Evolutionary conservation across 2,113 vertebrate species (phyloP), one percentile per base, ranked within the genome.

Genomic region (Zosterops borbonicus): DNA sequence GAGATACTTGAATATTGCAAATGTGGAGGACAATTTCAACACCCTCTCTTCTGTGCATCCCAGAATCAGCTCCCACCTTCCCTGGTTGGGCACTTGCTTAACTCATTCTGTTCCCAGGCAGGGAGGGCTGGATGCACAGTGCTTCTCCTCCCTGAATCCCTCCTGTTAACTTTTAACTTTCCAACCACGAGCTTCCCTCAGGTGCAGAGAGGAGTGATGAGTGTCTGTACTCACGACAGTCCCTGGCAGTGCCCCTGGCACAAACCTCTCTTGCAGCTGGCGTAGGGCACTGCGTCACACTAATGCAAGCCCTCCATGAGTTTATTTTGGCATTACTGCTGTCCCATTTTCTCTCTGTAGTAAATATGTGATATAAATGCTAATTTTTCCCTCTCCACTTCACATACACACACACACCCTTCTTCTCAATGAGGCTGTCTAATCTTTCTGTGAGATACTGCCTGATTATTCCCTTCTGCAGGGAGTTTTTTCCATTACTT

Each of bases 251-350:
- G 20, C 29, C 53, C 35, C 6, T 2, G 10, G 39, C 68, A 79
- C 15, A 70, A 47, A 39, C 65, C 33, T 14, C 35, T 27, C 56
- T 58, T 2, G 0, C 31, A 23, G 53, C 4, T 69, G 64, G 59
- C 1, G 0, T 3, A 33, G 2, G 3, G 20, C 49, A 20, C 49
- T n/a, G 52, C 1, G 0, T 46, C 59, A 67, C 2, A 29, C 24
- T 21, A 47, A 42, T 6, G 55, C 33, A 77, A 90, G 52, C 33
- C 39, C 68, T 62, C 68, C 39, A 7, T 1, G 10, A 60, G 23
- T 64, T 80, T 35, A 22, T 63, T 80, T 83, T 59, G 39, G 68
- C 68, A 60, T 47, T 44, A 14, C 24, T 20, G 31, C 37, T 44
- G 53, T 41, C 29, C 52, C 31, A 33, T 46, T 80, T 31, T 64